phyloP scores from a whole-genome alignment of 2,797 vertebrate species.

The Sparus aurata region DNA sequence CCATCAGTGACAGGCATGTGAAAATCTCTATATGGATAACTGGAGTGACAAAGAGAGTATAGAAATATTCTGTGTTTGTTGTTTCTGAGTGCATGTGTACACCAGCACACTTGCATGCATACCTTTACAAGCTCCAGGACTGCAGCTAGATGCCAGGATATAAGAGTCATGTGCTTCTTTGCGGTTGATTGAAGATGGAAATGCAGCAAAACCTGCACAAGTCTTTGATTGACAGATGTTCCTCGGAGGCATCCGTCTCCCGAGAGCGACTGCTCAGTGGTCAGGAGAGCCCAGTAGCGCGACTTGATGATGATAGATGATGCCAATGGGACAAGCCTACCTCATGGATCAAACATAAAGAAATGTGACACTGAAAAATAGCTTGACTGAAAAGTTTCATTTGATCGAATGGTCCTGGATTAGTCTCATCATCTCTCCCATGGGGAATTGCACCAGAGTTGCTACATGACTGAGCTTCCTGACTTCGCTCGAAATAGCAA shows the following conservation, averaged over 20 bases:
- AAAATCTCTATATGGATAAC: conserved; percentile 51
- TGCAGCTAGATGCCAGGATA: neutral
- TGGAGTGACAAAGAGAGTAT: conserved; percentile 27
- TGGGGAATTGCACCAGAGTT: conserved; percentile 37
- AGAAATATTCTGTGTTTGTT: conserved; percentile 12
- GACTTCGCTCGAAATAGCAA: conserved; percentile 34
- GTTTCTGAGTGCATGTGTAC: conserved; percentile 8
- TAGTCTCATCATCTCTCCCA: conserved; percentile 73
- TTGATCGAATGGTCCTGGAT: conserved; percentile 80
- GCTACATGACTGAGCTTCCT: conserved; percentile 39
- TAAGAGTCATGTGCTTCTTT: conserved; percentile 56
- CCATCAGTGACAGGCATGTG: conserved; percentile 49
- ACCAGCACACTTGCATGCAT: conserved; percentile 8
- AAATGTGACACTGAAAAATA: conserved; percentile 85
- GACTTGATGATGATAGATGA: conserved; percentile 86
- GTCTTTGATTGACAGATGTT: conserved; percentile 80
- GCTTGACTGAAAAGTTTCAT: conserved; percentile 74
- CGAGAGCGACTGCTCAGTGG: conserved; percentile 76
- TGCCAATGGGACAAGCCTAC: conserved; percentile 70
- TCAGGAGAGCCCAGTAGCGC: conserved; percentile 71
- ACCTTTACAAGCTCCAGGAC: conserved; percentile 6
- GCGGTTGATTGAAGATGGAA: conserved; percentile 72
- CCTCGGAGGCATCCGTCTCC: conserved; percentile 66
- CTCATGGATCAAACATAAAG: conserved; percentile 82
- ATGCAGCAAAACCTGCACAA: conserved; percentile 49